Evolutionary conservation across 2,888 invertebrate species (phyloP).

Genomic region (Lydus trimaculatus): DNA sequence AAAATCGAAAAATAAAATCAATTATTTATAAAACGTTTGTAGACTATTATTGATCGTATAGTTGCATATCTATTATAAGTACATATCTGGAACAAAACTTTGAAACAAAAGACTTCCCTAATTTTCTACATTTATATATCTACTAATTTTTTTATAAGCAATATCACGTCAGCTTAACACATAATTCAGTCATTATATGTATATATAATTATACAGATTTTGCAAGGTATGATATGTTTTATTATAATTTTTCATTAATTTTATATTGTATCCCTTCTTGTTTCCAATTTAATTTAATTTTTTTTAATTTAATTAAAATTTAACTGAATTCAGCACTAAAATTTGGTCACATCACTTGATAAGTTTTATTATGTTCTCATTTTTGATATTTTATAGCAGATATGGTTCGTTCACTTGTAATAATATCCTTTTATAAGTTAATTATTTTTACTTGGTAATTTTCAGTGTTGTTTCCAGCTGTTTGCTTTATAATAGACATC

Average conservation of each 20-base stretch:
- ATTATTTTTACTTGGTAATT: slow-evolving; percentile 29
- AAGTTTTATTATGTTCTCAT: not conserved
- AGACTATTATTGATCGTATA: not conserved
- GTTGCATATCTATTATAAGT: not conserved
- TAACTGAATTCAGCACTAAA: slow-evolving; percentile 35
- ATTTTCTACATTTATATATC: not conserved
- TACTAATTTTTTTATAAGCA: slow-evolving; percentile 47
- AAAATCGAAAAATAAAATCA: not conserved
- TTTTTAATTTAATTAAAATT: not conserved
- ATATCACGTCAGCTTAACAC: slow-evolving; percentile 48
- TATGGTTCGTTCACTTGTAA: slow-evolving; percentile 29
- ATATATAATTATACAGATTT: slow-evolving; percentile 34
- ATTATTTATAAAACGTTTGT: not conserved
- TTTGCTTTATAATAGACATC: slow-evolving; percentile 93
- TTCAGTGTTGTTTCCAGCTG: slow-evolving; percentile 85
- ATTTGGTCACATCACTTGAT: slow-evolving; percentile 46
- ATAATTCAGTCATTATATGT: slow-evolving; percentile 45
- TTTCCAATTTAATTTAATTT: not conserved
- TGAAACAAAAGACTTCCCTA: not conserved
- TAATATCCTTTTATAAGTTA: slow-evolving; percentile 23
- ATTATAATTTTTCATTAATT: slow-evolving; percentile 27
- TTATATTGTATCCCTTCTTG: slow-evolving; percentile 36
- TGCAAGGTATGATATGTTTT: slow-evolving; percentile 57
- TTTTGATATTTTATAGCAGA: slow-evolving; percentile 21
- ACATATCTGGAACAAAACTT: not conserved